phyloP scores from a whole-genome alignment of 2,888 invertebrate genomes.

The Caenorhabditis sp. region DNA sequence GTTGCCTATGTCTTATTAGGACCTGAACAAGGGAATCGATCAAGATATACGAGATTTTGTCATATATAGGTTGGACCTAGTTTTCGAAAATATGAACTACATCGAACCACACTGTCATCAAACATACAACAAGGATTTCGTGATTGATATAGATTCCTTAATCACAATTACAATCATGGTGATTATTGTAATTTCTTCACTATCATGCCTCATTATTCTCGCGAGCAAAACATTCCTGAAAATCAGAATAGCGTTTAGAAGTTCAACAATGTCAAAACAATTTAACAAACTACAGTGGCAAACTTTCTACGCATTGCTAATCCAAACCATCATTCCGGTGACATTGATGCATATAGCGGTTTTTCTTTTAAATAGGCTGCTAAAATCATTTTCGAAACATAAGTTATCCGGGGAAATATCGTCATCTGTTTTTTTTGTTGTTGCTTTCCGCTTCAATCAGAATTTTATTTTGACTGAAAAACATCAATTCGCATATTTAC shows the following conservation, averaged over 20 bases:
- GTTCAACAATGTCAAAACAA: constrained; percentile 4
- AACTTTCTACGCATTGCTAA: constrained; percentile 22
- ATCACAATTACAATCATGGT: background rate
- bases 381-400: too few species aligned
- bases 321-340: constrained; percentile 26
- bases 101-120: constrained; percentile 14
- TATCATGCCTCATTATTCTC: constrained; percentile 16
- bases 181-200: background rate
- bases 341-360: constrained; percentile 31
- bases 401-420: too few species aligned
- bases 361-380: too few species aligned
- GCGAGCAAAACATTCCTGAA: constrained; percentile 16
- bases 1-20: constrained; percentile 10
- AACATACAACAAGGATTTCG: constrained; percentile 3
- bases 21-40: constrained; percentile 13
- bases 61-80: constrained; percentile 4
- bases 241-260: background rate
- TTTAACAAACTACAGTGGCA: constrained; percentile 11
- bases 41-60: constrained; percentile 1
- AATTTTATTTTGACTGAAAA: too few species aligned
- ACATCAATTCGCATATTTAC: too few species aligned
- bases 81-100: constrained; percentile 8
- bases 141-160: background rate
- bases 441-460: too few species aligned
- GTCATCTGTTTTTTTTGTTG: too few species aligned